Conservation (phyloP, 2,888 invertebrate species). For the Pristionchus exspectatus region DNA sequence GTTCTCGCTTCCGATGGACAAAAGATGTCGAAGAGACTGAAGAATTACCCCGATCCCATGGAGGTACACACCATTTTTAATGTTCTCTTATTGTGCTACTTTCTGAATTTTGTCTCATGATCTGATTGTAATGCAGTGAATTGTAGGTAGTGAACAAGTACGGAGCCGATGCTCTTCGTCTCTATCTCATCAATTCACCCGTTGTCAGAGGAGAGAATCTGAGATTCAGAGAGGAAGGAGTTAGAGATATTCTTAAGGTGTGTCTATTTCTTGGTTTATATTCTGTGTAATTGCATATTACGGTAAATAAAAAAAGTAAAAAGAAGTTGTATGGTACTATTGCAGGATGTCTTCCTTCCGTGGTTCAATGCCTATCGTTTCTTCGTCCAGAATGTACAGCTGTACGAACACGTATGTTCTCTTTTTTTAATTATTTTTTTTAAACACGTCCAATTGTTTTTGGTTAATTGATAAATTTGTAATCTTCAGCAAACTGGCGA, state of each 20-base stretch:
- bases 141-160: constrained; percentile 86
- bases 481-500: constrained; percentile 38
- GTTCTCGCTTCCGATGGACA: constrained; percentile 95
- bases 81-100: background rate
- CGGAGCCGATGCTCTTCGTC: constrained; percentile 95
- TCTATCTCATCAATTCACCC: constrained; percentile 97
- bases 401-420: constrained; percentile 84
- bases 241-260: constrained; percentile 91
- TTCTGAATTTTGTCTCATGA: background rate
- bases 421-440: background rate
- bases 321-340: constrained; percentile 80
- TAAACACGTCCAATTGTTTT: background rate
- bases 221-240: constrained; percentile 96
- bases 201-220: constrained; percentile 97
- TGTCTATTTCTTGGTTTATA: background rate
- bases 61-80: constrained; percentile 81
- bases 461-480: background rate
- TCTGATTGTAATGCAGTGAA: background rate
- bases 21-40: constrained; percentile 99
- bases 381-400: constrained; percentile 92
- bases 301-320: background rate
- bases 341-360: constrained; percentile 97
- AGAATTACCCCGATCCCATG: constrained; percentile 98
- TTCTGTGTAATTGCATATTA: no score
- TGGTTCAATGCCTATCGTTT: constrained; percentile 90